These are phyloP conservation scores for Corythucha ciliata DNA, from an alignment of 2,888 invertebrate species.

Conservation along the genomic window DNA sequence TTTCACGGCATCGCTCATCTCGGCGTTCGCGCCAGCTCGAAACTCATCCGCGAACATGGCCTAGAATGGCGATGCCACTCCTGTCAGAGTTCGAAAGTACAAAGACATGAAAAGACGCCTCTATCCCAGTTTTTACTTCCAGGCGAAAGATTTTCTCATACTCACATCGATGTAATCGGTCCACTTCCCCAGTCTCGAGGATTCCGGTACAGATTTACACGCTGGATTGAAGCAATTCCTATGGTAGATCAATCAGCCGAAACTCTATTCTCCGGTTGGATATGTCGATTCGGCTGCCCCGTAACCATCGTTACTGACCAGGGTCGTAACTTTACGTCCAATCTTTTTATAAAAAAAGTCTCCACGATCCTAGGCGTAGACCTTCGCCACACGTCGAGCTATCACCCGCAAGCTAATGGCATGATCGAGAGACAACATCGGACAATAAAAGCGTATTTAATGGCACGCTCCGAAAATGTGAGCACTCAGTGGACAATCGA, in stretches of 20 bases:
- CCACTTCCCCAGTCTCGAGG: slow-evolving; percentile 7
- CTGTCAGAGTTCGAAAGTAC: slow-evolving; percentile 40
- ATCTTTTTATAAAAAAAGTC: slow-evolving; percentile 5
- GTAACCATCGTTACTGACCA: slow-evolving; percentile 11
- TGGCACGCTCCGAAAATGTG: not conserved
- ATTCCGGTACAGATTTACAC: slow-evolving; percentile 4
- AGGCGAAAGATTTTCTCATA: not conserved
- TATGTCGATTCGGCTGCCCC: slow-evolving; percentile 17
- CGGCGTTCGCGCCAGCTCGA: slow-evolving; percentile 5
- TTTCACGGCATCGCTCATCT: slow-evolving; percentile 9
- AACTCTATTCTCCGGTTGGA: slow-evolving; percentile 13
- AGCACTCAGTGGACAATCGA: not conserved
- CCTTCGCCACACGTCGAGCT: slow-evolving; percentile 7
- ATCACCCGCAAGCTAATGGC: slow-evolving; percentile 14
- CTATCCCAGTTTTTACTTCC: slow-evolving; percentile 3
- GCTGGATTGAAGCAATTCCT: slow-evolving; percentile 17
- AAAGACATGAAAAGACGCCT: slow-evolving; percentile 11
- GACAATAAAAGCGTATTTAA: slow-evolving; percentile 11
- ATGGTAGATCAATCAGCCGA: slow-evolving; percentile 10
- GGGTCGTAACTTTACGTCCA: slow-evolving; percentile 12
- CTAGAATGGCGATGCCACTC: slow-evolving; percentile 13
- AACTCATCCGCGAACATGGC: slow-evolving; percentile 13
- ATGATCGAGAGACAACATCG: slow-evolving; percentile 12
- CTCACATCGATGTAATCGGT: slow-evolving; percentile 10
- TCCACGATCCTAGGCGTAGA: not conserved